Evolutionary conservation across 2,888 invertebrate species (phyloP).

Genomic region (Drosophila paramelanica): DNA sequence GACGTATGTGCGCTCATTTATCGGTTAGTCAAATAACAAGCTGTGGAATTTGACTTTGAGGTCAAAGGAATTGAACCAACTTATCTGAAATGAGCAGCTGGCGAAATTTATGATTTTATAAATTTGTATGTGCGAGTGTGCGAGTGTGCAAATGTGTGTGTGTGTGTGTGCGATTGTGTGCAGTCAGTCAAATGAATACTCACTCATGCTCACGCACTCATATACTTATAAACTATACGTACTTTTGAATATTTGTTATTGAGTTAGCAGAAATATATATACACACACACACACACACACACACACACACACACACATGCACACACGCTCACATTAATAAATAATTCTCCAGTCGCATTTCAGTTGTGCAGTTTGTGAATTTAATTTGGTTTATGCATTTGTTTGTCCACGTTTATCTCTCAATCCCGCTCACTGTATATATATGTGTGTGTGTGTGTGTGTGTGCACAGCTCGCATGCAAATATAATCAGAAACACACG

Average conservation of each 20-base stretch:
- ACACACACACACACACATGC: neutral
- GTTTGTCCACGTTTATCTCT: slow-evolving; percentile 27
- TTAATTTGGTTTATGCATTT: slow-evolving; percentile 62
- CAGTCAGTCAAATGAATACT: slow-evolving; percentile 25
- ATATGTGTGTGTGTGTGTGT: slow-evolving; percentile 8
- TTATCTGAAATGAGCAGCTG: slow-evolving; percentile 29
- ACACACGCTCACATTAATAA: slow-evolving; percentile 36
- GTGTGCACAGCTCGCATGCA: slow-evolving; percentile 34
- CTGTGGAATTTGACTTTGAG: slow-evolving; percentile 13
- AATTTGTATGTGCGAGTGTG: neutral
- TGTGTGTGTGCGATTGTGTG: slow-evolving; percentile 1
- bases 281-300: slow-evolving; percentile 34
- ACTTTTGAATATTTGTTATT: slow-evolving; percentile 20
- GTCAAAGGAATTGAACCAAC: slow-evolving; percentile 17
- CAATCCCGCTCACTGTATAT: slow-evolving; percentile 9
- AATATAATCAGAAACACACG: slow-evolving; percentile 50
- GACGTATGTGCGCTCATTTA: slow-evolving; percentile 3
- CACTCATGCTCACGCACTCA: slow-evolving; percentile 5
- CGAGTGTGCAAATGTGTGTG: too few species aligned
- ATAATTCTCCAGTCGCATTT: slow-evolving; percentile 52
- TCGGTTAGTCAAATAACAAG: slow-evolving; percentile 2
- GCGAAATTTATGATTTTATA: slow-evolving; percentile 2
- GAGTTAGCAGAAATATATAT: slow-evolving; percentile 18
- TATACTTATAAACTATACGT: slow-evolving; percentile 4
- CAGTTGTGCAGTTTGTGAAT: slow-evolving; percentile 40